These are phyloP conservation scores for Trilocha varians DNA, from an alignment of 2,888 invertebrate genomes.

Conservation along the genomic window DNA sequence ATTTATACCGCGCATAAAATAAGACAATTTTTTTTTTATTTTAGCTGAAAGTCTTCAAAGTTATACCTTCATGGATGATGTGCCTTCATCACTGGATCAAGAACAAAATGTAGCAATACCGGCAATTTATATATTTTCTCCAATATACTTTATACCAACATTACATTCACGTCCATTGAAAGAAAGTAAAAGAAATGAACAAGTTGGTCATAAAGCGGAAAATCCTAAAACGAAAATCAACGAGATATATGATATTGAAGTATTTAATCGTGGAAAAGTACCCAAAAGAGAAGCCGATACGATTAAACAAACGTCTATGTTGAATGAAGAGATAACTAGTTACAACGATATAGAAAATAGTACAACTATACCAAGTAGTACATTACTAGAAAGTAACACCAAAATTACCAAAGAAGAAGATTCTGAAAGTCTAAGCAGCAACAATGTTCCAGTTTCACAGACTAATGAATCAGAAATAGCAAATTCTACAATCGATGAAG, in stretches of 20 bases:
- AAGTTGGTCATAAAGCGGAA: too few relatives aligned
- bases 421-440: conserved; percentile 6
- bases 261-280: conserved; percentile 19
- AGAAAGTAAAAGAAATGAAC: not conserved
- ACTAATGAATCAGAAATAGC: conserved; percentile 12
- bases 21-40: too few relatives aligned
- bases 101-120: not conserved
- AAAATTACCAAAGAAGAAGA: not conserved
- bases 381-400: not conserved
- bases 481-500: conserved; percentile 11
- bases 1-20: too few relatives aligned
- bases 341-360: conserved; percentile 2
- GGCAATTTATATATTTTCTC: not conserved
- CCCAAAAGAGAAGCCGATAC: conserved; percentile 7
- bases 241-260: conserved; percentile 17
- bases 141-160: not conserved
- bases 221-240: not conserved
- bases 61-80: not conserved
- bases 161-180: not conserved
- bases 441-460: conserved; percentile 13
- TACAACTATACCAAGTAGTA: conserved; percentile 1
- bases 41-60: not conserved
- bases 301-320: conserved; percentile 3
- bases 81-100: not conserved
- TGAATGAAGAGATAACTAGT: conserved; percentile 7